Evolutionary conservation across 2,888 invertebrate species (phyloP).

Genomic region (Lissocephala sabroskyi): DNA sequence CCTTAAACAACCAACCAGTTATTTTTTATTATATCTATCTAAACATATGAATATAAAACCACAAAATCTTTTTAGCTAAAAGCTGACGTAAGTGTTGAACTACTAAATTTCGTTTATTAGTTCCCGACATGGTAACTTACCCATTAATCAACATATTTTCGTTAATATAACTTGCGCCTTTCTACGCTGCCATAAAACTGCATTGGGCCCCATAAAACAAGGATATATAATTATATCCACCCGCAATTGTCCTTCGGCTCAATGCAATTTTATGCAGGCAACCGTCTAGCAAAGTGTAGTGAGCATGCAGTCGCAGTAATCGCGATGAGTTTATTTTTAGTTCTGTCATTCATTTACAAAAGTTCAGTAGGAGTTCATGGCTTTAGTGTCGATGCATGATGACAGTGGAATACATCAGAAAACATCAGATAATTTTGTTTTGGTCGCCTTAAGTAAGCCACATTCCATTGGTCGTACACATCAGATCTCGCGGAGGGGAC

Average conservation of each 20-base stretch:
- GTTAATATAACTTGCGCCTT: background rate
- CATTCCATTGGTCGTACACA: too few relatives aligned
- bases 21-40: constrained; percentile 6
- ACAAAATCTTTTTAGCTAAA: constrained; percentile 41
- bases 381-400: constrained; percentile 49
- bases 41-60: constrained; percentile 13
- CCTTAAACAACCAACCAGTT: constrained; percentile 27
- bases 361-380: constrained; percentile 44
- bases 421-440: background rate
- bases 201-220: constrained; percentile 29
- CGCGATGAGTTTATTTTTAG: constrained; percentile 22
- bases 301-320: constrained; percentile 52
- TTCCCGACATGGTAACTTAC: constrained; percentile 35
- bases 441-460: too few relatives aligned
- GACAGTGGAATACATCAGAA: constrained; percentile 11
- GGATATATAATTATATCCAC: background rate
- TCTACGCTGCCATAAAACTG: too few relatives aligned
- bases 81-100: constrained; percentile 65
- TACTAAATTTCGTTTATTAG: constrained; percentile 54
- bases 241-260: constrained; percentile 22
- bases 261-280: constrained; percentile 50
- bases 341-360: constrained; percentile 9
- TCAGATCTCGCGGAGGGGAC: too few relatives aligned
- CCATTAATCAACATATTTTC: constrained; percentile 22
- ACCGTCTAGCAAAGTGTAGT: constrained; percentile 47